Base-by-base conservation (phyloP, 1,140 invertebrate genomes). In the Adelges cooleyi region DNA sequence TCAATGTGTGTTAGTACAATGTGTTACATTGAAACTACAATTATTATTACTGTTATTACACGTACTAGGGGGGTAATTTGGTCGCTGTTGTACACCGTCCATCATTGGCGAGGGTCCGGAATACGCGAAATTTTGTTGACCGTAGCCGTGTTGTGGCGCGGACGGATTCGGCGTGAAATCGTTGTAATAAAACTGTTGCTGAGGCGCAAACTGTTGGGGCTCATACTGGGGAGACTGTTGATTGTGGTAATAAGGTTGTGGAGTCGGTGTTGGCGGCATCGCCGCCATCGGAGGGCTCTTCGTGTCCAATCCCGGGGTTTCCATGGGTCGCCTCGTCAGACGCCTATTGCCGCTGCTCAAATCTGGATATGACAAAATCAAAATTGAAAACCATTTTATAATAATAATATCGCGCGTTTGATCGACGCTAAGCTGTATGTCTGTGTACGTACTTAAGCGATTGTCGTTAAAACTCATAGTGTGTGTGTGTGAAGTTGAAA, bases 171-270 rank as follows among this genome's bases (percentile, higher is more conserved):
- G 44, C 15, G 53, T 54, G 15, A 62, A 33, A 18, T 46, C 17
- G 20, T 46, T 9, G n/a, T 62, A 53, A 20, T 53, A 53, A 15
- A 53, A 53, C 15, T 53, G 51, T 33, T 62, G 54, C n/a, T 44
- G 10, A 13, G 4, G 9, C 25, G 38, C 10, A 2, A 13, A 1
- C 3, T 2, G 2, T 15, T 50, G 48, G 4, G 22, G 3, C 9
- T 38, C 51, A 1, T 8, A 44, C 5, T n/a, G 2, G 2, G 23
- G 54, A 1, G 25, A n/a, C n/a, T 2, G 42, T 20, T 46, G 40
- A 6, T 3, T 2, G 27, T 62, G 29, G 13, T 44, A 44, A 11
- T 46, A 62, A 2, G 23, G 23, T 3, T 44, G 3, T 8, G 8
- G 5, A 4, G 17, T 9, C 27, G 40, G 20, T 38, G 36, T 27